Evolutionary conservation across 1,140 invertebrate genomes (phyloP).

Genomic region (Pygmarrhopalites habei): DNA sequence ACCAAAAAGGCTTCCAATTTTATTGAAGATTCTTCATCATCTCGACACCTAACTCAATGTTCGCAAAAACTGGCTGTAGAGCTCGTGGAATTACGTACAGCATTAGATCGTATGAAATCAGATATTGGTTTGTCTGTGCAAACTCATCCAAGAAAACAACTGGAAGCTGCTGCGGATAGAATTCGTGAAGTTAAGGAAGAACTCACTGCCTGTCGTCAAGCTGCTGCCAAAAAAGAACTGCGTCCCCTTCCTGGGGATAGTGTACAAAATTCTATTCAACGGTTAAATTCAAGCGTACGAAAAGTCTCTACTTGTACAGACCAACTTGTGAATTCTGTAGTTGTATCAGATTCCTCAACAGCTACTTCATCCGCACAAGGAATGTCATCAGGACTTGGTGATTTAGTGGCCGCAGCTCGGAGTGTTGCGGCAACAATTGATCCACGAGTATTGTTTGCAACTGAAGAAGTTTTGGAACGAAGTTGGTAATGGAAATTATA

Average conservation of each 20-base stretch:
- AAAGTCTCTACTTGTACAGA: slow-evolving; percentile 28
- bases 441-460: slow-evolving; percentile 26
- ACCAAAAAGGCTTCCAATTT: slow-evolving; percentile 77
- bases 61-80: slow-evolving; percentile 67
- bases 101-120: slow-evolving; percentile 73
- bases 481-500: slow-evolving; percentile 35
- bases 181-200: slow-evolving; percentile 73
- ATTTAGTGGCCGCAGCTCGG: slow-evolving; percentile 31
- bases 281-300: slow-evolving; percentile 30
- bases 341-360: slow-evolving; percentile 14
- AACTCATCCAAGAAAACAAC: slow-evolving; percentile 41
- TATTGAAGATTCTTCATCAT: slow-evolving; percentile 68
- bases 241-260: slow-evolving; percentile 60
- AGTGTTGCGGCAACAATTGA: slow-evolving; percentile 31
- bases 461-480: slow-evolving; percentile 36
- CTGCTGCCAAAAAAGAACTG: slow-evolving; percentile 61
- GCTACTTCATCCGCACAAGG: slow-evolving; percentile 30
- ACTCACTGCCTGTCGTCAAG: slow-evolving; percentile 67
- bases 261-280: slow-evolving; percentile 36
- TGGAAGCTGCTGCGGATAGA: slow-evolving; percentile 61
- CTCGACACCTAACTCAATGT: slow-evolving; percentile 61
- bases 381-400: slow-evolving; percentile 32
- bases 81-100: slow-evolving; percentile 69
- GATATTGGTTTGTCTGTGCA: slow-evolving; percentile 66
- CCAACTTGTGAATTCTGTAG: slow-evolving; percentile 29